Evolutionary conservation across 2,888 invertebrate species (phyloP), one percentile per base, ranked within the genome.

Genomic region (Eupithecia subfuscata): DNA sequence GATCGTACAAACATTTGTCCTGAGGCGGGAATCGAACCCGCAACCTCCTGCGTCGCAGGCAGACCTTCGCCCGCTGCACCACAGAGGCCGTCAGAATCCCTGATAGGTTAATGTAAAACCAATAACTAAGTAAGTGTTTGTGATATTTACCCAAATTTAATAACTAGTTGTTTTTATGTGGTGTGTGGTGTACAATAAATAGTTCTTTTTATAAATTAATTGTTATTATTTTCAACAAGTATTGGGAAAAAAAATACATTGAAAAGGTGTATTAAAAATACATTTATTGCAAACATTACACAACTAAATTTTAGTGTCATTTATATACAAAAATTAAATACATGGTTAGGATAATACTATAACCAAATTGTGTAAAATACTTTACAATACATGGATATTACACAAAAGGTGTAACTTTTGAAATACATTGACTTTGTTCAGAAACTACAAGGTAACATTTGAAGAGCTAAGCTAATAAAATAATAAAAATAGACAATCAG

Each of bases 261-360:
- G 77, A 78, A 92, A 92, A 93, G 90, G 92, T 94, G 92, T 95
- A 95, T 91, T 95, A 94, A 95, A 94, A 95, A 95, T 94, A 94
- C 94, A 90, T 95, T 94, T 93, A 94, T 94, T 94, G 94, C 92
- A 90, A 92, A 93, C 92, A 87, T 90, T 93, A 92, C 90, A 90
- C 91, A 90, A 88, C 92, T 93, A 93, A 89, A 90, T 90, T 90
- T 90, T 88, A 91, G 91, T 92, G 94, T 93, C 91, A 90, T 90
- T 90, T 93, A 94, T 94, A 94, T 94, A 95, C 93, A 95, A 91
- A 93, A 92, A 93, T 90, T 91, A 90, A 94, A 92, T 92, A 93
- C 87, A 91, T 87, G 84, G 83, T 85, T 85, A 85, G 83, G 84
- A 84, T 84, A 88, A 82, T 84, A 81, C 22, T 68, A 43, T 85